Evolutionary conservation across 1,140 invertebrate species (phyloP), one percentile per base, ranked within the genome.

Genomic region (Drosophila persimilis): DNA sequence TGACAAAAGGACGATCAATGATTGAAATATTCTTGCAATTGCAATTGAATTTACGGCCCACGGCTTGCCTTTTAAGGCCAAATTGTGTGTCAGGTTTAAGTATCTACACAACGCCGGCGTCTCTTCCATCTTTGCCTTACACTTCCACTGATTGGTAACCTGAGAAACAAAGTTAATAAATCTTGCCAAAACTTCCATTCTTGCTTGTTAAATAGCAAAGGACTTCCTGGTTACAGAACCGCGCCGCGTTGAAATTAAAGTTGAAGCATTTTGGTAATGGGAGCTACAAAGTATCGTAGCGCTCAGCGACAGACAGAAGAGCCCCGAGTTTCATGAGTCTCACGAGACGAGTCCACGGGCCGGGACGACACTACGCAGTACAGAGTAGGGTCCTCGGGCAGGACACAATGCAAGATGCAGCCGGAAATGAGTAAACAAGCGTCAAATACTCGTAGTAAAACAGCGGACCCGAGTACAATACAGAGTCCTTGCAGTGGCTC

Each of bases 361-460:
- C 29, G 43, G 11, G 35, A 54, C 48, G 31, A 58, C 48, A 70
- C 58, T 54, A 63, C 50, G 59, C 53, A 67, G 62, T 63, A 55
- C 60, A 77, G 73, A 58, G 51, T 51, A 59, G 41, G 45, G 57
- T 62, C 66, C 58, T 71, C 61, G 64, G 57, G 63, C 47, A 64
- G 60, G 61, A 57, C 69, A 72, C 63, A 71, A 52, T 67, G 80
- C 50, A 72, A 75, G 71, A 61, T 75, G 78, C 71, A 73, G 79
- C 79, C 78, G 83, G 83, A 88, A 88, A 88, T 88, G 78, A 88
- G 83, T 88, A 88, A 88, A 88, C 83, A 88, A 88, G 83, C 83
- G 83, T 88, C 83, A 88, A 88, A 88, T 88, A 88, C 83, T 88
- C 45, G 31, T 35, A 9, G 31, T 35, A 88, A 89, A 86, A 81